Evolutionary conservation across 92 coral and sea anemone species (phyloP), one percentile per base, ranked within the genome.

Genomic region (Parazoanthus atlanticus): DNA sequence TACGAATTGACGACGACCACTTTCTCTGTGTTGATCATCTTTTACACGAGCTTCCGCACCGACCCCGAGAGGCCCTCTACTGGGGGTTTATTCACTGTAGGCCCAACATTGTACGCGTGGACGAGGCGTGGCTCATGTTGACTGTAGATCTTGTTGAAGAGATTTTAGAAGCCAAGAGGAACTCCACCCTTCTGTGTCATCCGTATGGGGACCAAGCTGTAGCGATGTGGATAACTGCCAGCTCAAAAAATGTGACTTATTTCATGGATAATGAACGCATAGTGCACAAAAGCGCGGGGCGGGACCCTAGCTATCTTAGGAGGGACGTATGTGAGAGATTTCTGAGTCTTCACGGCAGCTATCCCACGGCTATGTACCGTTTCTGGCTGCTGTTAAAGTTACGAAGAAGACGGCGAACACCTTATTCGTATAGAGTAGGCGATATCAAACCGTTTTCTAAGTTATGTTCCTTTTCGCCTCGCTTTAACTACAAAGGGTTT

Each of bases 141-240:
- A 94, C 97, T 61, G 77, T 73, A 64, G 98, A 95, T 52, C 86
- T 97, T 74, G 89, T 95, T 40, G 75, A 79, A 19, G 99, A 97
- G 82, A 92, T 97, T 69, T 73, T 97, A 76, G 87, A 76, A 6
- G 86, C 88, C 38, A 82, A 94, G 77, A 79, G 64, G 5, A 92
- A 97, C 85, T 80, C 90, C 34, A 90, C 95, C 9, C 92, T 97
- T 0, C 67, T 89, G 1, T 97, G 99, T 76, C 93, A 90, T 25
- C 99, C 99, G 6, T 94, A 95, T 47, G 99, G 98, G 13, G 99
- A 97, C 80, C 99, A 97, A 64, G 98, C 98, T 1, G 97, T 94
- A 21, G 98, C 98, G 1, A 74, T 97, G 80, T 97, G 99, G 98
- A 88, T 97, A 65, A 96, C 88, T 47, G 88, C 85, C 0, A 95